Conservation (phyloP, 2,113 vertebrate species). For the Salvelinus namaycush region DNA sequence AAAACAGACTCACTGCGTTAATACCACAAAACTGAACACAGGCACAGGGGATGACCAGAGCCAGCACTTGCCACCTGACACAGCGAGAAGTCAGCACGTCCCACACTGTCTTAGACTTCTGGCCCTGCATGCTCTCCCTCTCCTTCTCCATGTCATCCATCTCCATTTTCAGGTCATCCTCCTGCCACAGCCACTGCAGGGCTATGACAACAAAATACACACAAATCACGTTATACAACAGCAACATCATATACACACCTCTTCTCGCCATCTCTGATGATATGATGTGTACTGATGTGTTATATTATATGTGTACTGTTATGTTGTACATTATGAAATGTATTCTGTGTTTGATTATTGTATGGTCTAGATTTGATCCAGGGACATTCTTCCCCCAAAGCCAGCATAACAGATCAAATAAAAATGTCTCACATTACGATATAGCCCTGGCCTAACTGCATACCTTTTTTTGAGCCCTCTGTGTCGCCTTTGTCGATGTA, state of each 20-base stretch:
- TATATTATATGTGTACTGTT: no score
- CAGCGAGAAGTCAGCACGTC: slow-evolving; percentile 58
- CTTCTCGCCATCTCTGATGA: no score
- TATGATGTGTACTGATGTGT: no score
- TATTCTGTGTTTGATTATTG: no score
- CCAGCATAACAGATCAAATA: no score
- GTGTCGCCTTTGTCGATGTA: slow-evolving; percentile 77
- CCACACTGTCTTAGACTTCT: slow-evolving; percentile 53
- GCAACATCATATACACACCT: no score
- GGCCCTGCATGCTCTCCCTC: slow-evolving; percentile 34
- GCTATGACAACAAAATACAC: slow-evolving; percentile 40
- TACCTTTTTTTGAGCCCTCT: slow-evolving; percentile 72
- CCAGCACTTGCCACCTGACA: slow-evolving; percentile 63
- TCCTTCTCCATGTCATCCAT: slow-evolving; percentile 62
- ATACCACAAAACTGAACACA: slow-evolving; percentile 61
- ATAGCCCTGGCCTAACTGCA: slow-evolving; percentile 3
- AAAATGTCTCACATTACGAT: no score
- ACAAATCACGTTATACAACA: no score
- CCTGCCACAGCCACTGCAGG: slow-evolving; percentile 68
- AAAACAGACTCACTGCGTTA: no score
- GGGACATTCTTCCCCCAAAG: no score
- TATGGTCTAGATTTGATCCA: no score
- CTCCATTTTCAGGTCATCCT: slow-evolving; percentile 61
- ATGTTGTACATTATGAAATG: no score
- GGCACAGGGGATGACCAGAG: slow-evolving; percentile 53